phyloP scores from a whole-genome alignment of 2,113 vertebrate species.

The Odocoileus hemionus region DNA sequence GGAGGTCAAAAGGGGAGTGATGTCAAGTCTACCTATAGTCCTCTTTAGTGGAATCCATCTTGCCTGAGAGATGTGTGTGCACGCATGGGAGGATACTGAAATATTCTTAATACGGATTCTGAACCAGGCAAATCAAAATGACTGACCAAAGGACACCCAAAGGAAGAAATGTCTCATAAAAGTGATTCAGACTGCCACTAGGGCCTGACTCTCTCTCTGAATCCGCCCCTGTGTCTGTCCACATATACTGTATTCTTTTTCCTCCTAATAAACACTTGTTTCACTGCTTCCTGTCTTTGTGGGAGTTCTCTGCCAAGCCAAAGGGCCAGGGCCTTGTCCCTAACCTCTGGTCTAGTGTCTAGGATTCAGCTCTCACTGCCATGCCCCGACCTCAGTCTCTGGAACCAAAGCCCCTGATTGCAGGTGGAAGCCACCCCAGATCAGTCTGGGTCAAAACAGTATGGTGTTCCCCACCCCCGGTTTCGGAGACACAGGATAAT shows the following conservation, averaged over 20 bases:
- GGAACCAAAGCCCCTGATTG: not conserved
- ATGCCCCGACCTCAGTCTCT: not conserved
- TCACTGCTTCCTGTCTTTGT: not conserved
- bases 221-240: rapidly evolving
- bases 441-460: not conserved
- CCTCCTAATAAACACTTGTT: not conserved
- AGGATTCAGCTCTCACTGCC: not conserved
- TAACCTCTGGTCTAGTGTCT: not conserved
- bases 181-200: no score
- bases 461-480: not conserved
- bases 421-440: not conserved
- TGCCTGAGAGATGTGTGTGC: not conserved
- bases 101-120: no score
- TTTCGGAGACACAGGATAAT: not conserved
- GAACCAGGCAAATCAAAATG: no score
- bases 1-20: not conserved
- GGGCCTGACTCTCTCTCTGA: not conserved
- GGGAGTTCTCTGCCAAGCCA: not conserved
- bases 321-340: not conserved
- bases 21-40: not conserved
- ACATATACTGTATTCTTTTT: not conserved
- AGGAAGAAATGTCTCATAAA: no score
- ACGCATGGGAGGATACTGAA: no score
- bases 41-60: not conserved
- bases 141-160: no score